Base-by-base conservation (phyloP, 2,888 invertebrate genomes). In the Euplexia lucipara region DNA sequence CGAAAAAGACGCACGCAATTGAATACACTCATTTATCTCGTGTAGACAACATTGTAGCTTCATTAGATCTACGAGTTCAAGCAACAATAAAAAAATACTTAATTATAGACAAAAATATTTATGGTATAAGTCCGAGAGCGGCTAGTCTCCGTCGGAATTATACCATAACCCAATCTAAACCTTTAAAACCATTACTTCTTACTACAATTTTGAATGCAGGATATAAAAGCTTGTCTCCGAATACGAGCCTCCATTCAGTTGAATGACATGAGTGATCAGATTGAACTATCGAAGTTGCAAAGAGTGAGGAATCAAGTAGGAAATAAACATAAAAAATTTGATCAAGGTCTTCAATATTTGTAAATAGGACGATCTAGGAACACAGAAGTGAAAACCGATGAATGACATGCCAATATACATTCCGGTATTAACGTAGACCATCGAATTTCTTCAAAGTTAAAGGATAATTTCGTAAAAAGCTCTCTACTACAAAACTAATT, bases 161-260 rank as follows among this genome's bases (percentile, higher is more conserved):
- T 41, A 60, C 12, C 16, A 0, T 35, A 48, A 44, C 16, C n/a
- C 5, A 22, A 47, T 8, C 10, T 5, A 45, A 59, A 37, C 22
- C 44, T 12, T 42, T 10, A 14, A 47, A 57, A 49, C 48, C 12
- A 42, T 44, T 59, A 57, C 34, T n/a, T n/a, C n/a, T n/a, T n/a
- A 32, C 58, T 71, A 76, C 5, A 41, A 71, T 37, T 48, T 57
- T 49, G 37, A 3, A 22, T 18, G 7, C 58, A 66, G 49, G 72
- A 66, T 77, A 71, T 58, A 66, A 58, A 54, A 52, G 77, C 77
- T 20, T 71, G 66, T n/a, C 8, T 47, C n/a, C 54, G 71, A 52
- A 72, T 65, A 52, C 41, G 39, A 18, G 22, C 72, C 72, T 75
- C 74, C 37, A 48, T 30, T 3, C 7, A 34, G 8, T n/a, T 58